Conservation (phyloP, 2,797 vertebrate species). For the Nannoperca australis region DNA sequence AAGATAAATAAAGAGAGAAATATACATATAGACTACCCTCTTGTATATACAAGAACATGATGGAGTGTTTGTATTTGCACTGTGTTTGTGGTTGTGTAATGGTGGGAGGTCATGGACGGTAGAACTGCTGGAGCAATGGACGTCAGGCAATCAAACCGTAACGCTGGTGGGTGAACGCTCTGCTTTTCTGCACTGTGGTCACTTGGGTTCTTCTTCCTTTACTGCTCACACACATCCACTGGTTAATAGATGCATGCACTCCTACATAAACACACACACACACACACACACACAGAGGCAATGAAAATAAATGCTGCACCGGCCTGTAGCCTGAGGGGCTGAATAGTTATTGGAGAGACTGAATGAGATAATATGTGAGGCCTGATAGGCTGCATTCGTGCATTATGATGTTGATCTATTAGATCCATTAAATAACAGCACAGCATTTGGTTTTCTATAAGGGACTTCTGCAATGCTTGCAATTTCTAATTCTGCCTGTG, state of each 20-base stretch:
- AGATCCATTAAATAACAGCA: conserved; percentile 29
- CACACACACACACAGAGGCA: conserved; percentile 12
- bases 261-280: too few species aligned
- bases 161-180: conserved; percentile 17
- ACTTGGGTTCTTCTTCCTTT: conserved; percentile 15
- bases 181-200: conserved; percentile 15
- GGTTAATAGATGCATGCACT: conserved; percentile 10
- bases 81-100: conserved; percentile 39
- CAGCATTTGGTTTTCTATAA: conserved; percentile 13
- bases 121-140: conserved; percentile 11
- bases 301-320: conserved; percentile 19
- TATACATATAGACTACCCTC: background rate
- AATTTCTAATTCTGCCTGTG: conserved; percentile 14
- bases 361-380: conserved; percentile 18
- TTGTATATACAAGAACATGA: background rate
- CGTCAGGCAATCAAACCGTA: conserved; percentile 49
- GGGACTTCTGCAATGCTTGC: conserved; percentile 3
- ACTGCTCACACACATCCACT: conserved; percentile 14
- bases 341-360: conserved; percentile 31
- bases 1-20: background rate
- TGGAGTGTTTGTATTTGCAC: background rate
- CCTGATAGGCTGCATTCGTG: conserved; percentile 18
- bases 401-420: conserved; percentile 48
- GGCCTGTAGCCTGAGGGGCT: conserved; percentile 34
- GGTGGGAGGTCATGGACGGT: conserved; percentile 28